Conservation (phyloP, 2,113 vertebrate species). For the Cepphus grylle region DNA sequence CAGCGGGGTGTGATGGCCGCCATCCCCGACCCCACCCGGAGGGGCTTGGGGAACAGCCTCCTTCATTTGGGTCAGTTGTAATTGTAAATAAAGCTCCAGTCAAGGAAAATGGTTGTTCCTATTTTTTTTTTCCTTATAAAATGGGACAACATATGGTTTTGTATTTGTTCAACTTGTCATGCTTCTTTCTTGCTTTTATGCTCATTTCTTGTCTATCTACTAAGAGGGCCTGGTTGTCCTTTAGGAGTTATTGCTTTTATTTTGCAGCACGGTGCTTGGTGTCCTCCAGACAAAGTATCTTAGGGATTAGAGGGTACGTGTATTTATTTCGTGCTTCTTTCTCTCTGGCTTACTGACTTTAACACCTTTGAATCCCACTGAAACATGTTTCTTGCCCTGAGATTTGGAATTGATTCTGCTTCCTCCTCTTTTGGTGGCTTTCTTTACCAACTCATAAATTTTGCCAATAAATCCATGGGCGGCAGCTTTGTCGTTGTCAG, state of each 20-base stretch:
- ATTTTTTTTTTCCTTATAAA: background rate
- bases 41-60: background rate
- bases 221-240: background rate
- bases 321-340: background rate
- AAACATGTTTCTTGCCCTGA: background rate
- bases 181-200: background rate
- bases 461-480: background rate
- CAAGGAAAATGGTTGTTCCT: background rate
- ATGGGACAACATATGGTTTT: fast-evolving
- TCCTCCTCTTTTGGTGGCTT: conserved; percentile 20
- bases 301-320: background rate
- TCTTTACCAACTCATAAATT: background rate
- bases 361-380: conserved; percentile 18
- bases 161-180: background rate
- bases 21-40: fast-evolving
- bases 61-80: background rate
- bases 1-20: background rate
- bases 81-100: background rate
- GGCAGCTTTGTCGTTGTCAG: background rate
- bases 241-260: background rate
- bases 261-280: background rate
- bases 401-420: background rate
- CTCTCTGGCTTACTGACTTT: background rate
- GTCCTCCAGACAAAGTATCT: conserved; percentile 10
- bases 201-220: background rate